A percentile compares a stretch with the other conserved stretches of the same genome.
These are phyloP conservation scores for Torymus tubicola DNA, from an alignment of 2,888 invertebrate genomes.

Conservation along the genomic window DNA sequence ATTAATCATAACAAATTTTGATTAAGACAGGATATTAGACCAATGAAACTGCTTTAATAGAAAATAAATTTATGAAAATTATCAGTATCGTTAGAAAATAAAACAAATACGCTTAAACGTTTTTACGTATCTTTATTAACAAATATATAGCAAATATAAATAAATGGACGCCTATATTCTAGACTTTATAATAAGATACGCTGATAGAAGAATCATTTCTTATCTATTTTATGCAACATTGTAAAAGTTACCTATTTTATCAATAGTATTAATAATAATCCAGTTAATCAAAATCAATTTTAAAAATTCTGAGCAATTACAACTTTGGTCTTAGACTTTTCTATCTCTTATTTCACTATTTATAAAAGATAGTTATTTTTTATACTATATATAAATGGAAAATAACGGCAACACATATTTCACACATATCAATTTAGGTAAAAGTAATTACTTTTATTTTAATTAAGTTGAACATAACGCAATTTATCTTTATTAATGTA, in stretches of 20 bases:
- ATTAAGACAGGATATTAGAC: constrained; percentile 12
- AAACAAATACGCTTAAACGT: constrained; percentile 55
- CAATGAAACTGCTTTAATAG: constrained; percentile 35
- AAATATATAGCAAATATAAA: constrained; percentile 5
- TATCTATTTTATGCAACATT: constrained; percentile 9
- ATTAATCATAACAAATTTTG: neutral
- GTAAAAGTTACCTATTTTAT: constrained; percentile 19
- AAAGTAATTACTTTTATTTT: neutral
- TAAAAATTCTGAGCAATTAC: too few species aligned
- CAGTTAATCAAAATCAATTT: too few species aligned
- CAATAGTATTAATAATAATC: neutral
- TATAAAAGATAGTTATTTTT: too few species aligned
- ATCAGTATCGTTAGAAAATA: constrained; percentile 35
- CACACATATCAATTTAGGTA: too few species aligned
- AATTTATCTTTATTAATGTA: too few species aligned
- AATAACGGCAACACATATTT: too few species aligned
- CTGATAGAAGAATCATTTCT: constrained; percentile 8
- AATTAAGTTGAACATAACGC: neutral
- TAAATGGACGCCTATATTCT: constrained; percentile 37
- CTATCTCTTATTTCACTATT: too few species aligned
- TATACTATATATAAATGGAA: too few species aligned
- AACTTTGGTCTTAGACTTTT: too few species aligned
- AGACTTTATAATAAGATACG: constrained; percentile 38
- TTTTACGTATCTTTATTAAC: constrained; percentile 37
- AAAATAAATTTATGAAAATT: constrained; percentile 1